phyloP scores from a whole-genome alignment of 2,113 vertebrate genomes.

The Cebus imitator region DNA sequence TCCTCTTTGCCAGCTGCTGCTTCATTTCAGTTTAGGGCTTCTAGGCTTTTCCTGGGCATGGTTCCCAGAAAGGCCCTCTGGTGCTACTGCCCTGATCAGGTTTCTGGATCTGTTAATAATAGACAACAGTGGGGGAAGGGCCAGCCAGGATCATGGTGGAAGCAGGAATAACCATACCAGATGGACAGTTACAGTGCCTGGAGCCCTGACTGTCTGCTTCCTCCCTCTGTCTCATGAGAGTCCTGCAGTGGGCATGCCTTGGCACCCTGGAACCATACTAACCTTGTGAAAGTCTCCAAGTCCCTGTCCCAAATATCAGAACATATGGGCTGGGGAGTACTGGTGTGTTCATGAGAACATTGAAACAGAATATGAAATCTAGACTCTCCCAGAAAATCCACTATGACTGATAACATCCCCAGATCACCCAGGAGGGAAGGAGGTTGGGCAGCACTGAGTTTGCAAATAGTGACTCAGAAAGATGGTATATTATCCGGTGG shows the following conservation, averaged over 20 bases:
- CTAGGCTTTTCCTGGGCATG: constrained; percentile 63
- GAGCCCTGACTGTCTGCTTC: background rate
- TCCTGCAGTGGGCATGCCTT: background rate
- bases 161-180: constrained; percentile 55
- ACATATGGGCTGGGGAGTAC: background rate
- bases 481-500: background rate
- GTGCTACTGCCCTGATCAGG: constrained; percentile 53
- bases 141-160: constrained; percentile 34
- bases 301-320: background rate
- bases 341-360: background rate
- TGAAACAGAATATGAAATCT: constrained; percentile 16
- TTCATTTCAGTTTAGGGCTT: constrained; percentile 55
- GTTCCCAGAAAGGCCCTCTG: constrained; percentile 71
- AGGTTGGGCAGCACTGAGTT: background rate
- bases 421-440: background rate
- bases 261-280: background rate
- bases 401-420: background rate
- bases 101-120: constrained; percentile 78
- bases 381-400: background rate
- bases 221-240: background rate
- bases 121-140: constrained; percentile 66
- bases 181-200: constrained; percentile 6
- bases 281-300: background rate
- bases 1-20: constrained; percentile 35
- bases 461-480: background rate